Evolutionary conservation across 2,113 vertebrate genomes (phyloP), one percentile per base, ranked within the genome.

Genomic region (Baryphthengus martii): DNA sequence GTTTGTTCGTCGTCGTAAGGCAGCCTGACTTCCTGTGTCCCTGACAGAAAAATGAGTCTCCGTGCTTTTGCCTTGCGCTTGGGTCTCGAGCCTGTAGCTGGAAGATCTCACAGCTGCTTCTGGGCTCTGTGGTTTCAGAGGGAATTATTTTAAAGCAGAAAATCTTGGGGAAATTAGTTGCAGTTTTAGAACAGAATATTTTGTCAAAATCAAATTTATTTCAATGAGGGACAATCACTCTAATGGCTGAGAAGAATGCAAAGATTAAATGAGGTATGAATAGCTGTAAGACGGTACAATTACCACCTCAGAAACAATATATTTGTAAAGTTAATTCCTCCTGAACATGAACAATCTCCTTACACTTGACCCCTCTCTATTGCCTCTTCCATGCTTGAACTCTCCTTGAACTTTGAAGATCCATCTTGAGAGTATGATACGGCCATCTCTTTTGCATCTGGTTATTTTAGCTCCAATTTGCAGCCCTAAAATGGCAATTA

Each of bases 391-490:
- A 98, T 98, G 99, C 98, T 98, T 99, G 99, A 99, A 99, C 99
- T 99, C 99, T 99, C 99, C 99, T 99, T 99, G 99, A 99, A 99
- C 99, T 99, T 98, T 97, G 97, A 97, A 98, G 97, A 98, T 98
- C 97, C 96, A 97, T 98, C 97, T 97, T 98, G 94, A 98, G 97
- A 98, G 97, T 95, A 94, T 97, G 98, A 98, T 98, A 98, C 39
- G 96, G 98, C 98, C 98, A 98, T 99, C 98, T 99, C 98, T 98
- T 98, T 99, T 98, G 99, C 98, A 99, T 99, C 99, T 99, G 98
- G 98, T 99, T 99, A 99, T 99, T 99, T 99, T 99, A 99, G 98
- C 98, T 99, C 98, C 98, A 99, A 98, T 99, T 99, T 99, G 98
- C 98, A 97, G 98, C 98, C 98, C 98, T 99, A 99, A 99, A 99